These are phyloP conservation scores for Channa maculata DNA, from an alignment of 2,113 vertebrate species.

Conservation along the genomic window DNA sequence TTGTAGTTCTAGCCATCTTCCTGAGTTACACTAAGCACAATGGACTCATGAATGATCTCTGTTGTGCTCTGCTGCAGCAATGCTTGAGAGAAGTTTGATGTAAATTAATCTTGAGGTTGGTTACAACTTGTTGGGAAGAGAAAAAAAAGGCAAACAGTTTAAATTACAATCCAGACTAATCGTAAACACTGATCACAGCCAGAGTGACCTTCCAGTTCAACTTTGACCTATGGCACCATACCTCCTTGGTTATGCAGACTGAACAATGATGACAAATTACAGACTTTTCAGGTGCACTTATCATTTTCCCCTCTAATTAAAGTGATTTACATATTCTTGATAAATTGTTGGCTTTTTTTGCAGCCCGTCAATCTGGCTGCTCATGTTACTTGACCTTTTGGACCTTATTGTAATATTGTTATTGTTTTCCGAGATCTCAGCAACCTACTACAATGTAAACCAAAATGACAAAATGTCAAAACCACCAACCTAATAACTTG, in stretches of 20 bases:
- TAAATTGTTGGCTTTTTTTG: constrained; percentile 1
- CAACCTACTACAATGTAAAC: constrained; percentile 1
- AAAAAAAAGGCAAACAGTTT: not conserved
- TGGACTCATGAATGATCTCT: too few species aligned
- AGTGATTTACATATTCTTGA: not conserved
- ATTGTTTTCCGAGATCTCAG: not conserved
- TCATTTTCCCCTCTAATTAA: not conserved
- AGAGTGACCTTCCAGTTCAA: not conserved
- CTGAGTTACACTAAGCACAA: too few species aligned
- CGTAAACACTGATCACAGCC: not conserved
- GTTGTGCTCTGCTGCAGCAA: too few species aligned
- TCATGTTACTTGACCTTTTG: constrained; percentile 5
- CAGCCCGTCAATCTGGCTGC: not conserved
- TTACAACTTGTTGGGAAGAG: not conserved
- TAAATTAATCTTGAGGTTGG: not conserved
- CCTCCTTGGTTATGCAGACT: not conserved
- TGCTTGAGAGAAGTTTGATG: too few species aligned
- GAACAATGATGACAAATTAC: too few species aligned
- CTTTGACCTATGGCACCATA: not conserved
- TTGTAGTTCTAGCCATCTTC: too few species aligned
- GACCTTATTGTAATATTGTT: not conserved
- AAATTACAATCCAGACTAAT: not conserved
- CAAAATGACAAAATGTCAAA: constrained; percentile 1
- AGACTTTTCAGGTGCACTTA: not conserved
- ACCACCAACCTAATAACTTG: constrained; percentile 14